phyloP scores from a whole-genome alignment of 2,888 invertebrate species.

The Scaptodrosophila latifasciaeformis region DNA sequence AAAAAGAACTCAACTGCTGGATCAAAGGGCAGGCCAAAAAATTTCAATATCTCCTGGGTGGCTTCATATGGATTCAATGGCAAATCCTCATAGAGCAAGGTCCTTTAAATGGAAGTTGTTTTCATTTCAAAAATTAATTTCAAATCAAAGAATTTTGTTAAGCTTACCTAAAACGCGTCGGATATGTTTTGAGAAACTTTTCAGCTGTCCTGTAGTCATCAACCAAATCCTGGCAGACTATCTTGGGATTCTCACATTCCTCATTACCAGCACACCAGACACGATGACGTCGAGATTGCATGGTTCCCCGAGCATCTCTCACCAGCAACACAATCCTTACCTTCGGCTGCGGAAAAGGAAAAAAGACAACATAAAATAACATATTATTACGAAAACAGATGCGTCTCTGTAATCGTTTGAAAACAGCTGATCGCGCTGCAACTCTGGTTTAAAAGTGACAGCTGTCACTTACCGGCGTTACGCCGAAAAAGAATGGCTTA shows the following conservation, averaged over 20 bases:
- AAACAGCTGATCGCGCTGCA: no score
- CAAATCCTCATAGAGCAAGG: constrained; percentile 88
- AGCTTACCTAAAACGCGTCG: constrained; percentile 84
- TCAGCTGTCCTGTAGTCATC: constrained; percentile 87
- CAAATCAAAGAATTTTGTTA: constrained; percentile 19
- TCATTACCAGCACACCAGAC: constrained; percentile 81
- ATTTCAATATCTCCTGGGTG: constrained; percentile 83
- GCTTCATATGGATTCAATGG: constrained; percentile 84
- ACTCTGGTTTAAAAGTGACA: no score
- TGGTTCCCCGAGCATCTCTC: constrained; percentile 89
- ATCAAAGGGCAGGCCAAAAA: constrained; percentile 84
- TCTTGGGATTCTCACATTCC: constrained; percentile 86
- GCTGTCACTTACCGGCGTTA: no score
- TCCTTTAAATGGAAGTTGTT: no score
- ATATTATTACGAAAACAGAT: no score
- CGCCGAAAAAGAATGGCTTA: no score
- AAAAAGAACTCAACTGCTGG: constrained; percentile 83
- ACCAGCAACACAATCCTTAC: constrained; percentile 86
- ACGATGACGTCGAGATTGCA: constrained; percentile 89
- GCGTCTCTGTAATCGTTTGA: no score
- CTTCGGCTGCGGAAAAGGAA: constrained; percentile 77
- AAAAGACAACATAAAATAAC: neutral
- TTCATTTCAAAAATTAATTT: neutral
- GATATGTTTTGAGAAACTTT: constrained; percentile 80
- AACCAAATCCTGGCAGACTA: constrained; percentile 88